Percentiles rank a stretch among this genome's conserved stretches.
Evolutionary conservation across 1,140 invertebrate species (phyloP).

Genomic region (Subanguina moxae): DNA sequence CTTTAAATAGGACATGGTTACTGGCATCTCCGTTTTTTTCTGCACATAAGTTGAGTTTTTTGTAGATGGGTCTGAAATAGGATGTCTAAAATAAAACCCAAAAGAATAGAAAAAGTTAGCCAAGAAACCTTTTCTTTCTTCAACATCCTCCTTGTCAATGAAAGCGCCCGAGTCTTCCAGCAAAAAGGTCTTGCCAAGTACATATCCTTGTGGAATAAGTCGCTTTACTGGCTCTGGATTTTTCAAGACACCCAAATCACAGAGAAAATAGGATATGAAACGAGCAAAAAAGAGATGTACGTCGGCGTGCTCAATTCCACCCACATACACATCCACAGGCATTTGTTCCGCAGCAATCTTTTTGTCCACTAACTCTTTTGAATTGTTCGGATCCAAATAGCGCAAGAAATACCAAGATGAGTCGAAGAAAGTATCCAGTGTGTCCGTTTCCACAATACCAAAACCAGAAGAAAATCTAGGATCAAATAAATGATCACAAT

Average conservation of each 20-base stretch:
- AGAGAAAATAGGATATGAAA: constrained; percentile 87
- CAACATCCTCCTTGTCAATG: constrained; percentile 71
- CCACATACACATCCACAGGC: constrained; percentile 59
- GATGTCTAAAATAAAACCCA: constrained; percentile 9
- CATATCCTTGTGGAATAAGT: constrained; percentile 86
- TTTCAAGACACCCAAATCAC: constrained; percentile 71
- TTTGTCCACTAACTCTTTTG: constrained; percentile 68
- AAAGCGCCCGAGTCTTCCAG: constrained; percentile 75
- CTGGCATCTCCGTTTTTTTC: constrained; percentile 27
- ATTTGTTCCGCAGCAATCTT: constrained; percentile 67
- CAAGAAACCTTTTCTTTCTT: constrained; percentile 48
- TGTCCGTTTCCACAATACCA: constrained; percentile 77
- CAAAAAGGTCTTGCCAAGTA: constrained; percentile 80
- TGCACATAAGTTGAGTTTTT: constrained; percentile 14
- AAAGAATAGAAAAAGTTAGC: constrained; percentile 6
- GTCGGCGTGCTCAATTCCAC: constrained; percentile 65
- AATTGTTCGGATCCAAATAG: constrained; percentile 80
- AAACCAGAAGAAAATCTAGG: constrained; percentile 64
- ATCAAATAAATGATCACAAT: not conserved
- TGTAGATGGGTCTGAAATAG: not conserved
- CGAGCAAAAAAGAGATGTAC: constrained; percentile 93
- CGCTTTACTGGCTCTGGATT: constrained; percentile 81
- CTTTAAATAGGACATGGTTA: constrained; percentile 70
- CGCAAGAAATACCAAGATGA: constrained; percentile 97
- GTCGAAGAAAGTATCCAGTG: constrained; percentile 99